Base-by-base conservation (phyloP, 2,888 invertebrate species). In the Griposia aprilina region DNA sequence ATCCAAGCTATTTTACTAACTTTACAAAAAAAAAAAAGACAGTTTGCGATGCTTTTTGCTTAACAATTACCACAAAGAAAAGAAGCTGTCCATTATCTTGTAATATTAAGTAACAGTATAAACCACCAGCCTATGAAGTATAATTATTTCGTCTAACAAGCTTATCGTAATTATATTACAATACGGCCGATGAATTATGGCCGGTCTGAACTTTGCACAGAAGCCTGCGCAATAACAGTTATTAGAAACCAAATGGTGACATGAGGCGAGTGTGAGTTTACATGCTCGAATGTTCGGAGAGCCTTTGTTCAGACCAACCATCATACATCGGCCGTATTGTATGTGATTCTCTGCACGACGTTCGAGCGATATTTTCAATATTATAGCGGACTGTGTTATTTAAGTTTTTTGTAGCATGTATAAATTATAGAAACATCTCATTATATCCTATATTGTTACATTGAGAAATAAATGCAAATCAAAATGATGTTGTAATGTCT, bases 401-500 rank as follows among this genome's bases (percentile, higher is more conserved):
- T 80, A 86, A 84, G 83, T 76, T 83, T 87, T 60, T 82, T 73
- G 81, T 88, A 87, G 76, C 77, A 86, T 84, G 76, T 88, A 76
- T 88, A 80, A 80, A 86, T 75, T 76, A 83, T 86, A 82, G 83
- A 81, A 81, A 88, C 78, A 77, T 85, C 91, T 92, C 90, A 90
- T 85, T 93, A 92, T 93, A 91, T 87, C 79, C n/a, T n/a, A n/a
- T n/a, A n/a, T 87, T 89, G 69, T 87, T 80, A 91, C 88, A 85
- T 89, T 92, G 92, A 91, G 89, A 89, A 93, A 91, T 93, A 93
- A 91, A 93, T 65, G 77, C 74, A 88, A 90, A 89, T 90, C 80
- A 78, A 72, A 82, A 87, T 52, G 1, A 23, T 70, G 20, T 52
- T 73, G 74, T 87, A 81, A 81, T 63, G 30, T 41, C 7, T 41